phyloP scores from a whole-genome alignment of 2,888 invertebrate genomes.

The Arrhopalites spinosus region DNA sequence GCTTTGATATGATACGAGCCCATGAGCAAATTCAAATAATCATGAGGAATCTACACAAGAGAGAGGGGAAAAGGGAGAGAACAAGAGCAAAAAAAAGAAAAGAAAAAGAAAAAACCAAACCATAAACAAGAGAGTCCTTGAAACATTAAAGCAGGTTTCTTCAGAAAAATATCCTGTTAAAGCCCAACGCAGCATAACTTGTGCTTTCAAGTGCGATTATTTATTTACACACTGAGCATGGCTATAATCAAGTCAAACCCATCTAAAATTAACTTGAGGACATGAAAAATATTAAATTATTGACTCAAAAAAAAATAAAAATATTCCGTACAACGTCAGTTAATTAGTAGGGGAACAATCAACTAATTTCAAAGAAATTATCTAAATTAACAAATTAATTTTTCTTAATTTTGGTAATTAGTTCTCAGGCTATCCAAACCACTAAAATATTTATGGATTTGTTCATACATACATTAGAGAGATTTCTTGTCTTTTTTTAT shows the following conservation, averaged over 20 bases:
- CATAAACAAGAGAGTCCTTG: constrained; percentile 21
- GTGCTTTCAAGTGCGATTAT: not conserved
- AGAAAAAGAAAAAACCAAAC: not conserved
- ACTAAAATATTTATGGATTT: too few relatives aligned
- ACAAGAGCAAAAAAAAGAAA: not conserved
- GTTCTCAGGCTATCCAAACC: too few relatives aligned
- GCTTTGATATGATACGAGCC: not conserved
- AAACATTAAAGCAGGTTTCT: constrained; percentile 13
- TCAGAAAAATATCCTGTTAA: constrained; percentile 8
- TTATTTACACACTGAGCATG: not conserved
- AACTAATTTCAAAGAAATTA: not conserved
- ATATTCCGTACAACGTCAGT: too few relatives aligned
- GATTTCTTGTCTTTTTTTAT: too few relatives aligned
- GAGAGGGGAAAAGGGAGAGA: not conserved
- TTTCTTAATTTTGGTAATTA: too few relatives aligned
- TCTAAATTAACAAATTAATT: too few relatives aligned
- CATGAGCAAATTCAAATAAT: too few relatives aligned
- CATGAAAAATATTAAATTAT: not conserved
- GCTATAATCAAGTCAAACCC: not conserved
- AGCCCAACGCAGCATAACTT: not conserved
- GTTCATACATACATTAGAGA: too few relatives aligned
- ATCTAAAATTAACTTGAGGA: too few relatives aligned
- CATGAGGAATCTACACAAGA: not conserved
- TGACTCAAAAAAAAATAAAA: not conserved
- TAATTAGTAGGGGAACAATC: not conserved